Evolutionary conservation across 2,888 invertebrate genomes (phyloP).

Genomic region (Ecdyonurus torrentis): DNA sequence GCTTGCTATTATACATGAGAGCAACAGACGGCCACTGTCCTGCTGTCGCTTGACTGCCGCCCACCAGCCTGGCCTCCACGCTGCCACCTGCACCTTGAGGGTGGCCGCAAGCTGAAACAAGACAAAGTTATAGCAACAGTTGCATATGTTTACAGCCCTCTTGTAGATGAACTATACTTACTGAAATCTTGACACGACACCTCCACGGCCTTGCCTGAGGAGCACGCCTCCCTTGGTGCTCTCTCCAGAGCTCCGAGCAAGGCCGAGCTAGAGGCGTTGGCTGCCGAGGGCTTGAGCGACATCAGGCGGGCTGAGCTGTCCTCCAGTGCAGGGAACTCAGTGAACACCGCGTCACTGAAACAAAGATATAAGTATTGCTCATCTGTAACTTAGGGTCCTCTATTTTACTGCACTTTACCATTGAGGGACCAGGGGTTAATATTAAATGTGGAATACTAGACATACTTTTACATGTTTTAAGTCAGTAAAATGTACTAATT

Average conservation of each 20-base stretch:
- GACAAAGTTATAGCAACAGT: neutral
- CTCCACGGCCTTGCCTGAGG: conserved; percentile 28
- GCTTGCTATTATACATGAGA: conserved; percentile 29
- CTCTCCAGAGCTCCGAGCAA: conserved; percentile 5
- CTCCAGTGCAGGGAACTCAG: conserved; percentile 20
- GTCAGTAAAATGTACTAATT: too few relatives aligned
- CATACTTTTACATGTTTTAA: too few relatives aligned
- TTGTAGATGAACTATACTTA: conserved; percentile 19
- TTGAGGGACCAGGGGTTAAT: too few relatives aligned
- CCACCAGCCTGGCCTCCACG: conserved; percentile 28
- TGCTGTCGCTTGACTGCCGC: conserved; percentile 30
- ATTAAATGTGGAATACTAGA: too few relatives aligned
- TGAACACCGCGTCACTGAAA: conserved; percentile 23
- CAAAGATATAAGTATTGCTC: too few relatives aligned
- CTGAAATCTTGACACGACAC: conserved; percentile 38
- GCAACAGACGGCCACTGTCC: conserved; percentile 40
- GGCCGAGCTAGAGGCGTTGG: conserved; percentile 4
- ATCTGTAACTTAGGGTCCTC: too few relatives aligned
- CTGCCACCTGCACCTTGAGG: conserved; percentile 21
- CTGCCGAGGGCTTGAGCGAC: conserved; percentile 20
- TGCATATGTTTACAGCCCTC: neutral
- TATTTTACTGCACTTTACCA: too few relatives aligned
- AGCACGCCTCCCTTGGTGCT: conserved; percentile 22
- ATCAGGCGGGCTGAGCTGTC: conserved; percentile 14
- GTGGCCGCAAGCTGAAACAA: conserved; percentile 27